A percentile compares a stretch with the other conserved stretches of the same genome.
phyloP scores from a whole-genome alignment of 1,140 invertebrate species.

The Drosophila orosa region DNA sequence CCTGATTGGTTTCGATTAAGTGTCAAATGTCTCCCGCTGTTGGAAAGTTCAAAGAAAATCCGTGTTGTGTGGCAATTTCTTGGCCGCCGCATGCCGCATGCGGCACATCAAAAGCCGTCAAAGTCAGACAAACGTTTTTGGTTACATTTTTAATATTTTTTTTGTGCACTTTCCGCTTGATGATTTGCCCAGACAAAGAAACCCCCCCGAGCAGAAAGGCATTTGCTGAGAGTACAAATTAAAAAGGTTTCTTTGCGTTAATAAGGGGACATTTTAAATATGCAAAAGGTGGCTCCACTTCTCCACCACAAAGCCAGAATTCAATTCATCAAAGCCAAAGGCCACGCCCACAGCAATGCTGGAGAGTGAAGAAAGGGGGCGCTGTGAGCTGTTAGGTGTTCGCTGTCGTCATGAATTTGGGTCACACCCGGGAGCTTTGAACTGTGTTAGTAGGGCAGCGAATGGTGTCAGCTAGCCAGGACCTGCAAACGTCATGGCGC shows the following conservation, averaged over 20 bases:
- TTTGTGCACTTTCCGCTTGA: slow-evolving; percentile 2
- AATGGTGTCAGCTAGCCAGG: slow-evolving; percentile 49
- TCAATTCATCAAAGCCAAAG: slow-evolving; percentile 33
- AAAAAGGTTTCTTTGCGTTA: slow-evolving; percentile 15
- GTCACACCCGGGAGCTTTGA: slow-evolving; percentile 62
- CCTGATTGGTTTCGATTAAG: slow-evolving; percentile 15
- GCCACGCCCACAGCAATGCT: slow-evolving; percentile 19
- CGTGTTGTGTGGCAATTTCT: slow-evolving; percentile 17
- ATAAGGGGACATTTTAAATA: slow-evolving; percentile 30
- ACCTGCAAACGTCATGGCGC: slow-evolving; percentile 60
- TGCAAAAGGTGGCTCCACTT: background rate
- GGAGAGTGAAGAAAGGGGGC: background rate
- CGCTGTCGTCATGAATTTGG: slow-evolving; percentile 67
- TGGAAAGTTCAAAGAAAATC: slow-evolving; percentile 12
- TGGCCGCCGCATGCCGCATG: slow-evolving; percentile 1
- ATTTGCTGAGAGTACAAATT: slow-evolving; percentile 19
- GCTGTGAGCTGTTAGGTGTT: background rate
- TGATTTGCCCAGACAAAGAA: slow-evolving; percentile 6
- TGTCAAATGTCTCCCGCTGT: background rate
- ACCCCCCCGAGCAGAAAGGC: background rate
- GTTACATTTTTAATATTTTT: slow-evolving; percentile 44
- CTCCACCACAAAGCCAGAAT: slow-evolving; percentile 11
- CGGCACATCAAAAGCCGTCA: slow-evolving; percentile 33
- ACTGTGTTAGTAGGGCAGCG: slow-evolving; percentile 48
- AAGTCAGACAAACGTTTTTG: background rate